Base-by-base conservation (phyloP, 1,140 invertebrate species). In the Platorchestia sp. region DNA sequence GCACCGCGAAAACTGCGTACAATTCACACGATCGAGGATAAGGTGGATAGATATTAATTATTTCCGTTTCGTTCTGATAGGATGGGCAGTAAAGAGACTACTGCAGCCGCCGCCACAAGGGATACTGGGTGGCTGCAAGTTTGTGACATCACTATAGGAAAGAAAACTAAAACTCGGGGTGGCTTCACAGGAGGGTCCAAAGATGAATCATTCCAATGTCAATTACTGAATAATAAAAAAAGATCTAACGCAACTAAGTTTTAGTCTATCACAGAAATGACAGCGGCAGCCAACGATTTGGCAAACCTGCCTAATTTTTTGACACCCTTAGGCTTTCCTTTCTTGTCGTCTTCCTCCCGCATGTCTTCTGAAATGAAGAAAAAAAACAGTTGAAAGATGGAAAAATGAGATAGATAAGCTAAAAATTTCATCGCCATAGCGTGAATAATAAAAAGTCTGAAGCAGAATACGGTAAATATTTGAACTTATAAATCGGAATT, bases 261-360 rank as follows among this genome's bases (percentile, higher is more conserved):
- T 96, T 96, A 96, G 95, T 96, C 96, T 96, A 96, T 96, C 96
- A 96, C 96, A 96, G 96, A 95, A 96, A 96, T 95, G 95, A 96
- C 95, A 51, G 96, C 96, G 87, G 96, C 96, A 95, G 96, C 96
- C 53, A 96, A 95, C 91, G 96, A 96, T 91, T 96, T 96, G 36
- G 96, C 96, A 41, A 96, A 95, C 95, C 95, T 95, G 95, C 96
- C 96, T 95, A 96, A 95, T 95, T 95, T 96, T 95, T 96, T 96
- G 47, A 96, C 96, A n/a, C 96, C 96, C 95, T 96, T 96, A 19
- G 96, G 96, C 75, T 96, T 96, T 41, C 87, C 95, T 95, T 96
- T 96, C 95, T 96, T 96, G 42, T 95, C 95, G 45, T 96, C 96
- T 43, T 96, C 91, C 40, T 96, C 96, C 90, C 95, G 95, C 59